Base-by-base conservation (phyloP, 2,888 invertebrate species). In the Sarcophaga rosellei region DNA sequence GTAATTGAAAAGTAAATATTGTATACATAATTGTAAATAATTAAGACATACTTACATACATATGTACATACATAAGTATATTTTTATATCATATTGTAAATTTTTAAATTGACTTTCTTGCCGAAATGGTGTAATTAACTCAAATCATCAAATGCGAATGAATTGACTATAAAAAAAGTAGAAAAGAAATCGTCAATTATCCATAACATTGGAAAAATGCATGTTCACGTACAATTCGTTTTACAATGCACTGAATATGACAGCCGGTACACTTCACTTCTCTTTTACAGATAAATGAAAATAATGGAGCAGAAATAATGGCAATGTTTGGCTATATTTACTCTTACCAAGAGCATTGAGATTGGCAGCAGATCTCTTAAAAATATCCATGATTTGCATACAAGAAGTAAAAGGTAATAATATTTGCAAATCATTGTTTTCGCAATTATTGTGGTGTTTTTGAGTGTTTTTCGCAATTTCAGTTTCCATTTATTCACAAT, bases 61-160 rank as follows among this genome's bases (percentile, higher is more conserved):
- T 35, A 35, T 8, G 10, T 10, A 35, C 35, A 75, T 75, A 11
- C 20, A 53, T 61, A 73, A 35, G 12, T 57, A 57, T 57, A 35
- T 57, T 17, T 57, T 57, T 68, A 68, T 74, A 61, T 74, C 10
- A n/a, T 3, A 21, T 53, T 35, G 47, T 61, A 68, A 68, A 68
- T 75, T 53, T 62, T 35, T 20, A 62, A 75, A 57, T 75, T 4
- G 62, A 73, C 20, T 83, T 77, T 77, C 77, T 68, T 77, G 68
- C 73, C 77, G 44, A 61, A 66, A 73, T 77, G 68, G 73, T 77
- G 66, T 62, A 66, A 68, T 62, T 62, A 61, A 78, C 68, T 73
- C 53, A 78, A 78, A 78, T 73, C 62, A 72, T 62, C 3, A 15
- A 11, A 47, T 17, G 35, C 35, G 35, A 35, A 35, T 61, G 57